Percentiles rank a stretch among this genome's conserved stretches.
These are phyloP conservation scores for Plestiodon gilberti DNA, from an alignment of 2,113 vertebrate species.

Conservation along the genomic window DNA sequence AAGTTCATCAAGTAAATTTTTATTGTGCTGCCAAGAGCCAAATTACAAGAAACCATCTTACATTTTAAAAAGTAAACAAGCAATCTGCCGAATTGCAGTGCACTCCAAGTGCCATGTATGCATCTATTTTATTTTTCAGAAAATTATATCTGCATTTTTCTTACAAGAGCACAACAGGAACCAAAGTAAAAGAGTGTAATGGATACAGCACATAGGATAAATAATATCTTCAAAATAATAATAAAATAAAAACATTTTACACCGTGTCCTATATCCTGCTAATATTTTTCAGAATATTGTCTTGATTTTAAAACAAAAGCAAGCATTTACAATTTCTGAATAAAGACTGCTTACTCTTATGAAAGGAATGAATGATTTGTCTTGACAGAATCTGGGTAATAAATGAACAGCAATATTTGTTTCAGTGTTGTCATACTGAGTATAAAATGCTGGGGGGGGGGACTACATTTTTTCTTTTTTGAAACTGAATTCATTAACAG, in stretches of 20 bases:
- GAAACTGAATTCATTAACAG: constrained; percentile 71
- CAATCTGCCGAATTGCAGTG: constrained; percentile 81
- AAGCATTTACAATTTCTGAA: constrained; percentile 83
- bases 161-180: constrained; percentile 90
- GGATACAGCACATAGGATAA: constrained; percentile 87
- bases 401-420: constrained; percentile 78
- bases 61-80: constrained; percentile 82
- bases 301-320: constrained; percentile 85
- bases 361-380: constrained; percentile 81
- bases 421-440: constrained; percentile 71
- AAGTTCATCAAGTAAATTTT: constrained; percentile 63
- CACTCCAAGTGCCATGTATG: constrained; percentile 86
- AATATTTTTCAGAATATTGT: constrained; percentile 82
- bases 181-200: constrained; percentile 85
- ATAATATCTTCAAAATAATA: constrained; percentile 86
- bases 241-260: constrained; percentile 80
- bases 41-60: constrained; percentile 77
- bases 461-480: constrained; percentile 69
- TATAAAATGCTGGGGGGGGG: constrained; percentile 69
- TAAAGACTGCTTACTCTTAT: constrained; percentile 79
- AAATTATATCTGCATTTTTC: constrained; percentile 85
- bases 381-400: constrained; percentile 78
- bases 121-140: constrained; percentile 84
- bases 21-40: constrained; percentile 85
- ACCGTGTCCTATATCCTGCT: constrained; percentile 84